These are phyloP conservation scores for Uloborus diversus DNA, from an alignment of 1,140 invertebrate genomes.

Conservation along the genomic window DNA sequence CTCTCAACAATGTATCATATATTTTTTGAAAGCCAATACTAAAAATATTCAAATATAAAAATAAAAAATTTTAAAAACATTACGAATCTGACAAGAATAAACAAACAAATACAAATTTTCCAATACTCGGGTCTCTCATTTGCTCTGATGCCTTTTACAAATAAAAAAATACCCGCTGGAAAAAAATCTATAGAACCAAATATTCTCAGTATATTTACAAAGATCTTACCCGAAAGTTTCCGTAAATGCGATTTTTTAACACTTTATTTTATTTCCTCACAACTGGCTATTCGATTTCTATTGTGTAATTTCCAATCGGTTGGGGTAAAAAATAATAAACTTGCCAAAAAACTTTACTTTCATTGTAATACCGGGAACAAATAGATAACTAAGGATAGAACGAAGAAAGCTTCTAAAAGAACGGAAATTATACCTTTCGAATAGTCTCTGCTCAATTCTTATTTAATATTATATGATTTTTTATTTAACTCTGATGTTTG, in stretches of 20 bases:
- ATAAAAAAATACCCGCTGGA: no score
- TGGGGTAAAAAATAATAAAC: constrained; percentile 2
- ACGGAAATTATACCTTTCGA: constrained; percentile 44
- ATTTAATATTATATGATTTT: constrained; percentile 37
- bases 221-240: not conserved
- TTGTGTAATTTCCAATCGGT: constrained; percentile 16
- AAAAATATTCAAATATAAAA: no score
- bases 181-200: no score
- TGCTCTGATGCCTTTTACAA: no score
- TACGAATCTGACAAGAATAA: no score
- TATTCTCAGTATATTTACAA: no score
- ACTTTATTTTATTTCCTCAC: not conserved
- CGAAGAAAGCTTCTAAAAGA: not conserved
- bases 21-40: no score
- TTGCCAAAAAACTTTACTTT: constrained; percentile 12
- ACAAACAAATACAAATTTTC: no score
- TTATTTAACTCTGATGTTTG: constrained; percentile 28
- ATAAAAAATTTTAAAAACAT: no score
- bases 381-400: constrained; percentile 12
- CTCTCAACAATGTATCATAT: no score
- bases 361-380: constrained; percentile 34
- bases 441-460: constrained; percentile 16
- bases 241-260: not conserved
- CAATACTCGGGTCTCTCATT: no score
- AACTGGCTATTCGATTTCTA: constrained; percentile 18